Evolutionary conservation across 35 echinoderm and acorn worm species (phyloP).

Genomic region (Patiria miniata): DNA sequence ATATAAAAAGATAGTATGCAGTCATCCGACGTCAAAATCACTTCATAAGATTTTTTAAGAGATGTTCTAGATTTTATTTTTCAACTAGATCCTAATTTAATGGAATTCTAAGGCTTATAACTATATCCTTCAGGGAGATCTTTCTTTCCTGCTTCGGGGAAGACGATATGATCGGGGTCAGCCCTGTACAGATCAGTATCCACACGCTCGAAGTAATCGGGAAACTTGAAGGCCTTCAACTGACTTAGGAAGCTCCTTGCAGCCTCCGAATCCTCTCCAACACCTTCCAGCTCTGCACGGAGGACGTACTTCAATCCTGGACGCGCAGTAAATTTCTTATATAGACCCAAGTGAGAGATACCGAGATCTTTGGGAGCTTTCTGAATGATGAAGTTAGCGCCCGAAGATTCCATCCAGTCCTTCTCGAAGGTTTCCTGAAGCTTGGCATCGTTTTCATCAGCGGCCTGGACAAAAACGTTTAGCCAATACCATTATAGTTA

Average conservation of each 20-base stretch:
- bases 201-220: not conserved
- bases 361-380: slow-evolving; percentile 48
- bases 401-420: slow-evolving; percentile 25
- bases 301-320: slow-evolving; percentile 36
- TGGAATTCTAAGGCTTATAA: not conserved
- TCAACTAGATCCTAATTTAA: too few species aligned
- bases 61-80: too few species aligned
- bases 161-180: slow-evolving; percentile 27
- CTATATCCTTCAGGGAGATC: not conserved
- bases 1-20: too few species aligned
- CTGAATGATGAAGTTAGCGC: slow-evolving; percentile 37
- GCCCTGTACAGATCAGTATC: slow-evolving; percentile 30
- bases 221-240: not conserved
- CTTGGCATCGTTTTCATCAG: slow-evolving; percentile 15
- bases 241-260: slow-evolving; percentile 33
- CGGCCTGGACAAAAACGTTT: slow-evolving; percentile 8
- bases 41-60: too few species aligned
- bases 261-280: not conserved
- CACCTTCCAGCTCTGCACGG: slow-evolving; percentile 34
- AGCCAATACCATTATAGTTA: too few species aligned
- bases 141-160: slow-evolving; percentile 14
- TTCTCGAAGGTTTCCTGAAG: slow-evolving; percentile 39
- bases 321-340: slow-evolving; percentile 29
- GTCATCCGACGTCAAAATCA: too few species aligned
- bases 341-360: slow-evolving; percentile 28